Evolutionary conservation across 2,113 vertebrate genomes (phyloP).

Genomic region (Oreochromis tanganicae): DNA sequence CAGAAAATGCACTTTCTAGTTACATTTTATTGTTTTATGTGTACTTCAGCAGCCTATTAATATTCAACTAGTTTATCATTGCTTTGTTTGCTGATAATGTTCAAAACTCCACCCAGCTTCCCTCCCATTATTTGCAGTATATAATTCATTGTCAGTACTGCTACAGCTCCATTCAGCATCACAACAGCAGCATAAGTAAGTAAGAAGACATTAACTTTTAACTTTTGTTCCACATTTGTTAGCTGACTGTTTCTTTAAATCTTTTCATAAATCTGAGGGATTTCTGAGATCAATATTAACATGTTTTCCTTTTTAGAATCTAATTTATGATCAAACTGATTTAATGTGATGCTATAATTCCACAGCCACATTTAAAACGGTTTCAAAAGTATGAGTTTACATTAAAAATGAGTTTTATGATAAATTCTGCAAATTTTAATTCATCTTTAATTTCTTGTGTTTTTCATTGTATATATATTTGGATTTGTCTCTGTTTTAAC

Average conservation of each 20-base stretch:
- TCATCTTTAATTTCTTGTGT: background rate
- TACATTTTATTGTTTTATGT: background rate
- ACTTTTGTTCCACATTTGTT: background rate
- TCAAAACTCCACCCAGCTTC: background rate
- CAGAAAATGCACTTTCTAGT: too few relatives aligned
- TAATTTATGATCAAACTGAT: background rate
- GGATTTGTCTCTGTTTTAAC: background rate
- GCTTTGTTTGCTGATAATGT: accelerated
- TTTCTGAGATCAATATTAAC: background rate
- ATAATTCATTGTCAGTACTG: background rate
- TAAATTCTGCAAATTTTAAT: accelerated
- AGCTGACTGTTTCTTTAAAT: background rate
- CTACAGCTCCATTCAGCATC: background rate
- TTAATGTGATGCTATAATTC: background rate
- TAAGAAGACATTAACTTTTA: background rate
- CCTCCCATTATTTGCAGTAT: background rate
- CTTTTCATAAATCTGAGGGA: background rate
- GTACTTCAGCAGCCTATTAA: background rate
- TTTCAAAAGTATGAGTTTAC: accelerated
- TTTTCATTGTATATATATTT: background rate
- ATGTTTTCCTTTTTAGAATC: background rate
- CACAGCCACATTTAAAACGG: accelerated
- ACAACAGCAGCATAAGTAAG: accelerated
- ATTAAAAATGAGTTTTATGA: background rate
- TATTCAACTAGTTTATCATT: background rate